Percentiles rank a stretch among this genome's conserved stretches.
These are phyloP conservation scores for Phymorhynchus buccinoides DNA, from an alignment of 1,140 invertebrate genomes.

Conservation along the genomic window DNA sequence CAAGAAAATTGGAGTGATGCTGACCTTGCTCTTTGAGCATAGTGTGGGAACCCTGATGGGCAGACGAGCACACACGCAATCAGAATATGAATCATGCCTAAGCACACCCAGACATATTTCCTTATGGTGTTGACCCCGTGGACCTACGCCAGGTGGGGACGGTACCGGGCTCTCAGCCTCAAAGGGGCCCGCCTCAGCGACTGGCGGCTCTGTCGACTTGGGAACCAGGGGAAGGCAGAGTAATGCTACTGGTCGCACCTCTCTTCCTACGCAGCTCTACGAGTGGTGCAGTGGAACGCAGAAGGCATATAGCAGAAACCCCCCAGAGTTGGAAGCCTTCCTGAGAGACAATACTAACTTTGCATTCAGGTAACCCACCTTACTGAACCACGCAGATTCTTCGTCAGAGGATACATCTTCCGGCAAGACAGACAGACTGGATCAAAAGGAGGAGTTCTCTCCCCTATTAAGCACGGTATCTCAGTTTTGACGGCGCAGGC, in stretches of 20 bases:
- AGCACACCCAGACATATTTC: too few species aligned
- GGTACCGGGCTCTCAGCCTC: background rate
- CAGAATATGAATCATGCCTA: too few species aligned
- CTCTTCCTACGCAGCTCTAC: background rate
- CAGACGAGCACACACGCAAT: background rate
- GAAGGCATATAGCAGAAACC: background rate
- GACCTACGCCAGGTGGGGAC: background rate
- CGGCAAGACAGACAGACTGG: too few species aligned
- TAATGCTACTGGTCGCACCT: background rate
- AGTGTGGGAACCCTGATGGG: too few species aligned
- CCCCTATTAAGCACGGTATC: background rate
- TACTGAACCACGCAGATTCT: too few species aligned
- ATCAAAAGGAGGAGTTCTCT: background rate
- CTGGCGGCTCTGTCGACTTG: conserved; percentile 6
- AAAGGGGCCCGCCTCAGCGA: background rate
- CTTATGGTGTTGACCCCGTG: too few species aligned
- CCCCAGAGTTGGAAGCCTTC: too few species aligned
- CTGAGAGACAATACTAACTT: too few species aligned
- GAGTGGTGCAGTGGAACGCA: background rate
- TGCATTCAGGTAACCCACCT: background rate
- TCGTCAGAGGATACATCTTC: too few species aligned
- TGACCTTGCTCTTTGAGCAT: too few species aligned
- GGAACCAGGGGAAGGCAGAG: background rate
- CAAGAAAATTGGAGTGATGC: too few species aligned
- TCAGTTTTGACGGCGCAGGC: background rate